Base-by-base conservation (phyloP, 2,888 invertebrate genomes). In the Dynastes tityus region DNA sequence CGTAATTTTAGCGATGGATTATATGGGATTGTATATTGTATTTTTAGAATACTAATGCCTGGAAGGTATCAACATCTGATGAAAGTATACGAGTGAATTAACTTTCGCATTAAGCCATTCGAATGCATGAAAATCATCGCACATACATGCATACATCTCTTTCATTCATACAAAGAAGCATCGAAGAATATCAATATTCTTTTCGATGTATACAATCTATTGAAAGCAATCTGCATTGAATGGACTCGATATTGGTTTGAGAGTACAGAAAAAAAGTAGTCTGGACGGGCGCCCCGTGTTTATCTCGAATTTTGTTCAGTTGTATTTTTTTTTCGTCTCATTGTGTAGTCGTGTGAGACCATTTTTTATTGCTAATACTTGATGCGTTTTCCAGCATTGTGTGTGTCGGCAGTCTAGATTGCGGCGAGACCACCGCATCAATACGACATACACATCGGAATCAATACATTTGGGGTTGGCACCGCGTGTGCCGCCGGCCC, bases 391-490 rank as follows among this genome's bases (percentile, higher is more conserved):
- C 73, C 73, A 74, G 63, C 73, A 61, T 80, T 77, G 58, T 80
- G 78, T 80, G 76, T 77, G 74, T 77, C 76, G 76, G 58, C 64
- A 76, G 78, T 77, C 77, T 80, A 65, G 78, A 81, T 80, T 80
- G 73, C 73, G 73, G 80, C 70, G 73, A 65, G 81, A 74, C 80
- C 79, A 81, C 81, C 82, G 80, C 82, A 82, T 80, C 79, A 80
- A 81, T 81, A 74, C 73, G 73, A 74, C 61, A 74, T 74, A 61
- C 73, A 80, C 79, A 80, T 75, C 80, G 68, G 80, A 82, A 82
- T 82, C 83, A 80, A 82, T 82, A 82, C 79, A 79, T 79, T 79
- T 80, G 80, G 82, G 82, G 81, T 82, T 80, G 83, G 82, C 81
- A 83, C 82, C 82, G 82, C 83, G 79, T 82, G 82, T 82, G 82